Conservation (phyloP, 2,797 vertebrate species). For the Epinephelus coioides region DNA sequence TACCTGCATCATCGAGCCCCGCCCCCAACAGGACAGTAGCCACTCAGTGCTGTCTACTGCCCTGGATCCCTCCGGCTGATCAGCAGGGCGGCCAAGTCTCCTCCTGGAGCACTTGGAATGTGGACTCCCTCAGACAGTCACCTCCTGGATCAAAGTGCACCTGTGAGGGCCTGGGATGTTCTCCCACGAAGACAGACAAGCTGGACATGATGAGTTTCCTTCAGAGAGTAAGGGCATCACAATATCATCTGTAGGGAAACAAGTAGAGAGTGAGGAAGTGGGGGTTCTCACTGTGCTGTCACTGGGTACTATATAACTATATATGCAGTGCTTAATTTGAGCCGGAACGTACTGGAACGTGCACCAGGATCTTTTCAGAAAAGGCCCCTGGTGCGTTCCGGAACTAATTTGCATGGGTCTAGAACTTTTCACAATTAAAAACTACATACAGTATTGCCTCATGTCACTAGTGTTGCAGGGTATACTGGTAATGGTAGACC, state of each 20-base stretch:
- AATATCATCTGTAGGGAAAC: neutral
- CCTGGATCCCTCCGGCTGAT: constrained; percentile 22
- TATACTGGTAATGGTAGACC: too few relatives aligned
- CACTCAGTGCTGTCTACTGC: constrained; percentile 74
- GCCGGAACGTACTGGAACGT: too few relatives aligned
- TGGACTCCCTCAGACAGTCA: constrained; percentile 12
- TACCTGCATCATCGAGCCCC: constrained; percentile 1
- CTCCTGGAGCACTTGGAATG: constrained; percentile 32
- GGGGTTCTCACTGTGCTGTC: too few relatives aligned
- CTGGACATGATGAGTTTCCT: constrained; percentile 77
- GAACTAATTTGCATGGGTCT: too few relatives aligned
- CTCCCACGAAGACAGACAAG: constrained; percentile 66
- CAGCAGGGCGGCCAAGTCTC: constrained; percentile 2
- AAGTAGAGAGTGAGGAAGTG: too few relatives aligned
- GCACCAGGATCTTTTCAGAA: too few relatives aligned
- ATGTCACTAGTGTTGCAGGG: too few relatives aligned
- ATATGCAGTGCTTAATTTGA: too few relatives aligned
- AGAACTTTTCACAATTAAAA: too few relatives aligned
- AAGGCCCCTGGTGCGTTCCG: too few relatives aligned
- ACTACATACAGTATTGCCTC: too few relatives aligned
- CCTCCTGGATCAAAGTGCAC: constrained; percentile 23
- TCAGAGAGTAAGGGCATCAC: constrained; percentile 73
- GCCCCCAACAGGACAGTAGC: constrained; percentile 59
- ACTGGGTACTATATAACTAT: too few relatives aligned
- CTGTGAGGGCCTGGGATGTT: constrained; percentile 33